Conservation (phyloP, 2,888 invertebrate species). For the Drosophila prolongata region DNA sequence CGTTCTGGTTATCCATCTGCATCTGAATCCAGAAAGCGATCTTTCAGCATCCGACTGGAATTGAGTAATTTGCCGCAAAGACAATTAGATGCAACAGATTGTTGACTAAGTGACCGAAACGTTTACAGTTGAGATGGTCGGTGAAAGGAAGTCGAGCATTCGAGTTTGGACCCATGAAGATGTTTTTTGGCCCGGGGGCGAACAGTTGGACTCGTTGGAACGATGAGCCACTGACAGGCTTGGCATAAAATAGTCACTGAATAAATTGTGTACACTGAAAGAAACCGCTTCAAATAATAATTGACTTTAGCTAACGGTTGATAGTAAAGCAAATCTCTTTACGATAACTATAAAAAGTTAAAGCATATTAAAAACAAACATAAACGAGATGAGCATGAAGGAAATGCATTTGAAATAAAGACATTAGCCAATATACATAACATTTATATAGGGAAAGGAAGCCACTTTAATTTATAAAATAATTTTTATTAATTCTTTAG, state of each 20-base stretch:
- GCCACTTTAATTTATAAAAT: too few relatives aligned
- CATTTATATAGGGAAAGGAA: too few relatives aligned
- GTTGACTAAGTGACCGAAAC: conserved; percentile 76
- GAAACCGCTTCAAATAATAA: too few relatives aligned
- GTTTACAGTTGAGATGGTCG: conserved; percentile 49
- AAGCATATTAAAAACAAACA: too few relatives aligned
- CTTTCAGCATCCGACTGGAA: conserved; percentile 48
- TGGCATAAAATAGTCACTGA: neutral
- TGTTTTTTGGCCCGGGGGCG: conserved; percentile 33
- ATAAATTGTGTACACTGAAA: neutral
- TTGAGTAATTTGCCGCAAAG: conserved; percentile 75
- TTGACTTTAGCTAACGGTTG: too few relatives aligned
- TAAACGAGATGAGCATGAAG: too few relatives aligned
- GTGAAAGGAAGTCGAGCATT: conserved; percentile 31
- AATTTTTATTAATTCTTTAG: too few relatives aligned
- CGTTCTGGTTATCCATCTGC: conserved; percentile 24
- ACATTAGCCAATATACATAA: too few relatives aligned
- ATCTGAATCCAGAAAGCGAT: conserved; percentile 30
- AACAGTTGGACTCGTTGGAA: conserved; percentile 26
- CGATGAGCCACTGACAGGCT: conserved; percentile 23
- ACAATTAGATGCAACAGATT: conserved; percentile 79
- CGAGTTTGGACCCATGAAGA: conserved; percentile 36
- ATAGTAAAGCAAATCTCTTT: too few relatives aligned
- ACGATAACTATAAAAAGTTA: too few relatives aligned
- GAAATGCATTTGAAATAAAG: too few relatives aligned